Evolutionary conservation across 2,888 invertebrate species (phyloP).

Genomic region (Gastrophysa polygoni): DNA sequence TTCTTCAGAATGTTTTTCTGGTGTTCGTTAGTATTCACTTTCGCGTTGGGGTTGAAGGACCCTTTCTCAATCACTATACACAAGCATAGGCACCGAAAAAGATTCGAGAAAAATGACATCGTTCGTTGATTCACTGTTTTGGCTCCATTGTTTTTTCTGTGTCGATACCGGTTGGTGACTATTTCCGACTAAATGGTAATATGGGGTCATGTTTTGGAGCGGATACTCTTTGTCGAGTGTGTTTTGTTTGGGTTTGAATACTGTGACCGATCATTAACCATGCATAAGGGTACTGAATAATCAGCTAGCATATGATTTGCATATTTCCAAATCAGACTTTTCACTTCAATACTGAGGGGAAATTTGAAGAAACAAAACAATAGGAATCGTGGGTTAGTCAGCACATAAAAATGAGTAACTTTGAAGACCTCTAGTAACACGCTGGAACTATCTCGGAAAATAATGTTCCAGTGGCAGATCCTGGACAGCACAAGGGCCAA

Average conservation of each 20-base stretch:
- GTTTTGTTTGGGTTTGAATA: conserved; percentile 33
- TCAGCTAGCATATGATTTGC: not conserved
- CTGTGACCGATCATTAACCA: conserved; percentile 42
- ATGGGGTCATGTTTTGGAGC: conserved; percentile 33
- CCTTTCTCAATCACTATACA: conserved; percentile 51
- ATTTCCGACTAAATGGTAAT: conserved; percentile 24
- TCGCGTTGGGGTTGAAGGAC: conserved; percentile 50
- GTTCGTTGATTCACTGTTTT: not conserved
- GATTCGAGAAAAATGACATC: conserved; percentile 29
- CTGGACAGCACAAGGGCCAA: no score
- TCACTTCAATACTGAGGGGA: no score
- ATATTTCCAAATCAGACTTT: not conserved
- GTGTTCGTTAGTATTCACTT: conserved; percentile 23
- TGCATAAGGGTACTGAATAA: conserved; percentile 17
- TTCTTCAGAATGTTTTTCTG: conserved; percentile 32
- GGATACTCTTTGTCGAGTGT: conserved; percentile 41
- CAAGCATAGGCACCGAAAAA: conserved; percentile 50
- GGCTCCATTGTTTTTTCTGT: conserved; percentile 1
- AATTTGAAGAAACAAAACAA: no score
- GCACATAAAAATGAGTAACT: no score
- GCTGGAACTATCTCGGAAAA: no score
- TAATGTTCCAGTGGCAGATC: no score
- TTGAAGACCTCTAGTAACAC: no score
- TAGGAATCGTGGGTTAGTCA: no score
- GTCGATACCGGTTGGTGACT: conserved; percentile 7